Base-by-base conservation (phyloP, 2,888 invertebrate genomes). In the Sinhomidia bicolor region DNA sequence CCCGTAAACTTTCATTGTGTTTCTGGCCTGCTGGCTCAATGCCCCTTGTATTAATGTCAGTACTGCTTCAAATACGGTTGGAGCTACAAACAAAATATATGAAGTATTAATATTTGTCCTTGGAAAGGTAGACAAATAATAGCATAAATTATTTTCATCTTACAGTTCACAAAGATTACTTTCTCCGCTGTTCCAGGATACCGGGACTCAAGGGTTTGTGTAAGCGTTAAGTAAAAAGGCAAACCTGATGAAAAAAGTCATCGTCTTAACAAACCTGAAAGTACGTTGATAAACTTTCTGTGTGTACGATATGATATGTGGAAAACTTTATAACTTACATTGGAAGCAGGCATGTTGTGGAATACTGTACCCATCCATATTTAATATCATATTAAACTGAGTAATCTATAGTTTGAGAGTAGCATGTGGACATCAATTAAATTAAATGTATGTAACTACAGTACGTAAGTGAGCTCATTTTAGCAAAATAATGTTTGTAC, bases 341-440 rank as follows among this genome's bases (percentile, higher is more conserved):
- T 51, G 68, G 1, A 87, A 36, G 32, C 86, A 87, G 1, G 86
- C 86, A 29, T 87, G 86, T 32, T 87, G 86, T 0, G 41, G 57
- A 4, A 87, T 54, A n/a, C 12, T 74, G 47, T 87, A 87, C 6
- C 81, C 74, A n/a, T 87, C 86, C 86, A 87, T 87, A 26, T 87
- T 87, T 20, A 87, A 6, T 12, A 87, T 80, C 81, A 87, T 80
- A 17, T 81, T 80, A 32, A 87, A 87, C 23, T 87, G 86, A 1
- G 80, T 81, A 26, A 87, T 80, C 86, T 87, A 26, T 1, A 57
- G 57, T 54, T 65, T n/a, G 3, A 65, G 4, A 17, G 23, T 20
- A n/a, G 10, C n/a, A n/a, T n/a, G n/a, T n/a, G n/a, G n/a, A n/a
- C n/a, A n/a, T n/a, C n/a, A n/a, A n/a, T n/a, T n/a, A n/a, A n/a